Evolutionary conservation across 2,113 vertebrate species (phyloP), one percentile per base, ranked within the genome.

Genomic region (Terrapene triunguis): DNA sequence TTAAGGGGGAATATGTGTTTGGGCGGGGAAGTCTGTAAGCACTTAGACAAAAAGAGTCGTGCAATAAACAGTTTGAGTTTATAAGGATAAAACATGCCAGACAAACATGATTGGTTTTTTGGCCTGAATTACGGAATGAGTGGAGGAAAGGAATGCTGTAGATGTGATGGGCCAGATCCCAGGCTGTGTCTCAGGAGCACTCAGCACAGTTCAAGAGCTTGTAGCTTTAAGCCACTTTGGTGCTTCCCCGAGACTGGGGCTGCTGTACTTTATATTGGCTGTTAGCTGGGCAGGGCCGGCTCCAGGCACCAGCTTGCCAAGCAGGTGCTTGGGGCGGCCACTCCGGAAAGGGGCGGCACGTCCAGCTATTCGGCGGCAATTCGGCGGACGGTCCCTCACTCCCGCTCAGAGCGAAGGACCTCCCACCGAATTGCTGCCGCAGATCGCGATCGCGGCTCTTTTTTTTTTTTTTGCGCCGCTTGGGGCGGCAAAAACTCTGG

Each of bases 41-140:
- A 86, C 93, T 57, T 54, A 97, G 95, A 93, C 53, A 92, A 96
- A 89, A 87, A 92, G 90, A 95, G 44, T 47, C 86, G 38, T 93
- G 79, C 53, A 96, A 94, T 94, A 96, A 97, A 87, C 96, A 96
- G 81, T 85, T 93, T 59, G 57, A 65, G 84, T 95, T 95, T 97
- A 83, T 38, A 87, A 54, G 44, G 25, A 24, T 88, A 74, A 93
- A 88, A 29, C 12, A 82, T 95, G 74, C 62, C 82, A 93, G 80
- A 80, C 9, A 25, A 8, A 91, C 89, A 6, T 16, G 50, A 87
- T 80, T 32, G 22, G 7, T 95, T 94, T 95, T 81, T n/a, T 32
- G 42, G 84, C 55, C 47, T 76, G 76, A 93, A 42, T 42, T 59
- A 59, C 17, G 44, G 57, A 89, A 79, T 7, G 72, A 85, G 47